Evolutionary conservation across 2,113 vertebrate species (phyloP).

Genomic region (Microcebus griseorufus): DNA sequence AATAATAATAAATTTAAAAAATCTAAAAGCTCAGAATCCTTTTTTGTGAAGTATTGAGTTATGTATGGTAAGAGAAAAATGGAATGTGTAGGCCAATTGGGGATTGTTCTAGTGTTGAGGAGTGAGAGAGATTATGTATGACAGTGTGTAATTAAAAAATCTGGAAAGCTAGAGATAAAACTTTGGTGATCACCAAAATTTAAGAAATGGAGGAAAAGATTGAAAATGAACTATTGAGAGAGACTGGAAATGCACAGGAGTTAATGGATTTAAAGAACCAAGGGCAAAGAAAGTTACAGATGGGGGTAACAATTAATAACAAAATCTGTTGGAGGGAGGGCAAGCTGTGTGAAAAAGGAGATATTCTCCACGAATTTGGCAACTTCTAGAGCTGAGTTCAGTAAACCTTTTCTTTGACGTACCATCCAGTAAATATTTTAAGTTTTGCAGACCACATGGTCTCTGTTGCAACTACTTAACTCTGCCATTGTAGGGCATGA

Average conservation of each 20-base stretch:
- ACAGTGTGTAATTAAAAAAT: background rate
- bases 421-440: background rate
- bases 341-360: background rate
- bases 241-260: background rate
- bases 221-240: background rate
- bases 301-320: background rate
- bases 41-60: background rate
- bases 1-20: background rate
- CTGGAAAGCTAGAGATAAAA: background rate
- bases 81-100: rapidly evolving
- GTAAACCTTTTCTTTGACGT: background rate
- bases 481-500: background rate
- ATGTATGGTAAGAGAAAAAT: background rate
- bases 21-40: background rate
- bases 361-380: background rate
- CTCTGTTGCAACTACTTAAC: background rate
- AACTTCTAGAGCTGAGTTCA: background rate
- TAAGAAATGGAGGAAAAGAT: background rate
- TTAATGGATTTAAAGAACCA: background rate
- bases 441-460: background rate
- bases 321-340: background rate
- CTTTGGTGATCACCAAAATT: background rate
- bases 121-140: background rate
- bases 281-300: background rate
- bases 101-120: background rate